These are phyloP conservation scores for Hippopotamus amphibius DNA, from an alignment of 2,113 vertebrate genomes.

Conservation along the genomic window DNA sequence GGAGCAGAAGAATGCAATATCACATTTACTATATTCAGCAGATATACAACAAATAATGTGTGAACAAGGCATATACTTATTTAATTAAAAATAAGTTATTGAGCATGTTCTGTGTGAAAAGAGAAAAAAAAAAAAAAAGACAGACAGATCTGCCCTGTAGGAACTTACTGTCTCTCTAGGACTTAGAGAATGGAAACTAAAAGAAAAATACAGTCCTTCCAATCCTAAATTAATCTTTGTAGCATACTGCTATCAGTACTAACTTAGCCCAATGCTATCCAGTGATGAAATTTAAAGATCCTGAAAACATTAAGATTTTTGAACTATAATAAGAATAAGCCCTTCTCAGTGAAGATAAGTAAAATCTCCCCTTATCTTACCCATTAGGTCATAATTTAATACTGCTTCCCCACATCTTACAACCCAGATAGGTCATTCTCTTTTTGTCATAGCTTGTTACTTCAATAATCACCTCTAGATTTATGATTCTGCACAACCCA, in stretches of 20 bases:
- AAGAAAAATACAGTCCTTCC: not conserved
- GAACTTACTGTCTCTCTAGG: not conserved
- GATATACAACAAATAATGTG: not conserved
- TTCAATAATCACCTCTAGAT: conserved; percentile 50
- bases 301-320: conserved; percentile 62
- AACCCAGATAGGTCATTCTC: conserved; percentile 17
- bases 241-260: not conserved
- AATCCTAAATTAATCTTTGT: conserved; percentile 64
- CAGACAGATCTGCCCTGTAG: not conserved
- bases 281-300: conserved; percentile 58
- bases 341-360: conserved; percentile 46
- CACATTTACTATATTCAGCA: conserved; percentile 49
- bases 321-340: conserved; percentile 50
- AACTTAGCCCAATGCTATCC: conserved; percentile 53
- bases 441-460: conserved; percentile 9
- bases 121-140: not conserved
- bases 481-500: not conserved
- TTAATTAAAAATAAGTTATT: conserved; percentile 41
- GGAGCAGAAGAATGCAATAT: conserved; percentile 26
- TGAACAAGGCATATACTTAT: not conserved
- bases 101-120: not conserved
- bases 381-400: conserved; percentile 37
- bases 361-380: conserved; percentile 40
- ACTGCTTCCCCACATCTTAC: conserved; percentile 22
- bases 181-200: not conserved